phyloP scores from a whole-genome alignment of 2,888 invertebrate species.

The Podotricha telesiphe region DNA sequence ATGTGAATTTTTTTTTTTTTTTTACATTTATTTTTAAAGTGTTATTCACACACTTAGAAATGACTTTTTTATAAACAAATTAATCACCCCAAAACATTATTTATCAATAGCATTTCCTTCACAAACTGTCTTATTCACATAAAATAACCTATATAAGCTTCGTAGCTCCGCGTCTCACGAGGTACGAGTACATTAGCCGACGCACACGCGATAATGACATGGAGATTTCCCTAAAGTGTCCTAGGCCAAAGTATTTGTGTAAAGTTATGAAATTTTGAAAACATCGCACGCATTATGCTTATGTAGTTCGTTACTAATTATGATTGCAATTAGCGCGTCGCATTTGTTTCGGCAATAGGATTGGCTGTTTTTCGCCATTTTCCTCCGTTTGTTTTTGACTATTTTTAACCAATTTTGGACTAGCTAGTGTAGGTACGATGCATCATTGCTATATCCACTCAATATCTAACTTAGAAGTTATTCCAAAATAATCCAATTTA shows the following conservation, averaged over 20 bases:
- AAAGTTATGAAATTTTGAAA: conserved; percentile 84
- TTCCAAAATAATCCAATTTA: no score
- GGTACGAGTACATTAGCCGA: conserved; percentile 75
- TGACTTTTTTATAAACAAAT: no score
- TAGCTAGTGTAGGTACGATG: no score
- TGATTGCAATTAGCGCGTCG: conserved; percentile 67
- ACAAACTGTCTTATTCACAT: neutral
- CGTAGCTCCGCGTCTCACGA: conserved; percentile 51
- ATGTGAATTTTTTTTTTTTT: no score
- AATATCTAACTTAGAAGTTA: no score
- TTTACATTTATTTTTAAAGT: no score
- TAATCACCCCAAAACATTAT: no score
- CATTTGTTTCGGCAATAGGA: conserved; percentile 25
- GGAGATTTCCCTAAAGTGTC: conserved; percentile 80
- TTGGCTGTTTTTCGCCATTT: neutral
- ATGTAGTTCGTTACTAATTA: conserved; percentile 68
- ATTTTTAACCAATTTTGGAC: neutral
- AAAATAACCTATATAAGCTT: conserved; percentile 29
- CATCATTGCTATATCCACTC: no score
- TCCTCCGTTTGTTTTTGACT: neutral
- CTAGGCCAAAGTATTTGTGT: conserved; percentile 78
- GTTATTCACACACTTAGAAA: no score
- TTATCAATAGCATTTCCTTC: no score
- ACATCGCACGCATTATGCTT: conserved; percentile 75
- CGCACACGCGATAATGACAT: conserved; percentile 72